These are phyloP conservation scores for Lutraria lutraria DNA, from an alignment of 2,888 invertebrate species.

Conservation along the genomic window DNA sequence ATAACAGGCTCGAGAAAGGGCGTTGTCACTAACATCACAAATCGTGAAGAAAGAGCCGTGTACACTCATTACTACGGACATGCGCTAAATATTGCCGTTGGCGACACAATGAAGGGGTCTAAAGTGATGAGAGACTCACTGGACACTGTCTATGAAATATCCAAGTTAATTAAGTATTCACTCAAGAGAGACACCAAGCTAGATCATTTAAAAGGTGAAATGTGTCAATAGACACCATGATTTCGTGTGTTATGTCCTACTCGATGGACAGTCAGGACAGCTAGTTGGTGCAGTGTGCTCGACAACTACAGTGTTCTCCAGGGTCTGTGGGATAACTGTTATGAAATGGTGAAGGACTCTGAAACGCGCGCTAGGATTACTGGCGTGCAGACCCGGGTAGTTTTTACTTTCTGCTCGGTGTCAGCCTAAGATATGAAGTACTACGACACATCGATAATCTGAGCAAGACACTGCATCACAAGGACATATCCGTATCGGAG, in stretches of 20 bases:
- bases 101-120: constrained; percentile 50
- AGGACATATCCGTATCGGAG: too few relatives aligned
- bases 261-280: constrained; percentile 57
- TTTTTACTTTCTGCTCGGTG: constrained; percentile 55
- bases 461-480: constrained; percentile 46
- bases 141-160: constrained; percentile 63
- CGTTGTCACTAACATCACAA: constrained; percentile 45
- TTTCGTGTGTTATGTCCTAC: constrained; percentile 59
- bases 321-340: constrained; percentile 15
- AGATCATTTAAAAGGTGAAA: constrained; percentile 55
- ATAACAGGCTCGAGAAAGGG: constrained; percentile 60
- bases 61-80: constrained; percentile 68
- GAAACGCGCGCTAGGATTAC: constrained; percentile 39
- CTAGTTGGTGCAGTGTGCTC: constrained; percentile 39
- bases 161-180: constrained; percentile 65
- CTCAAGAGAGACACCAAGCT: constrained; percentile 61
- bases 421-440: constrained; percentile 35
- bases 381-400: constrained; percentile 44
- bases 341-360: constrained; percentile 25
- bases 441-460: constrained; percentile 61
- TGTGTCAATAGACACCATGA: constrained; percentile 56
- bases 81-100: constrained; percentile 60
- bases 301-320: neutral
- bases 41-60: constrained; percentile 52
- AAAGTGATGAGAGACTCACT: constrained; percentile 56